Conservation (phyloP, 1,140 invertebrate genomes). For the Bombus waltoni region DNA sequence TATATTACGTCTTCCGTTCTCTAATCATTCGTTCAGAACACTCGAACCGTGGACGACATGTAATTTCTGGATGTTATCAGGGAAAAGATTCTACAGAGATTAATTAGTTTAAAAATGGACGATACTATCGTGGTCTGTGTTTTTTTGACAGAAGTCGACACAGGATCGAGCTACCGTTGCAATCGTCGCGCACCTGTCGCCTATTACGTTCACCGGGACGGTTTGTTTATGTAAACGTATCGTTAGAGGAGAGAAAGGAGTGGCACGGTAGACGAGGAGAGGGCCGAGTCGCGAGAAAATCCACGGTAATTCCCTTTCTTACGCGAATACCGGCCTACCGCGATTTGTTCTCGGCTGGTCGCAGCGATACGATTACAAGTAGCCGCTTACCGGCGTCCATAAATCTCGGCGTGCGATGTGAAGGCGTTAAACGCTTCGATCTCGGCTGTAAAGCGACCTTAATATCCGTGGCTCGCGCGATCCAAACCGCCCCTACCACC, state of each 20-base stretch:
- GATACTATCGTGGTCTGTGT: not conserved
- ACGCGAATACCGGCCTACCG: conserved; percentile 4
- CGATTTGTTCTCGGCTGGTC: conserved; percentile 33
- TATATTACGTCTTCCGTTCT: too few species aligned
- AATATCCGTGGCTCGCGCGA: conserved; percentile 4
- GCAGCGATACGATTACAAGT: conserved; percentile 54
- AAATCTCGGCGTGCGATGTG: conserved; percentile 50
- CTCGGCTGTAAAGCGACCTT: conserved; percentile 10
- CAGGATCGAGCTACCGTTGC: conserved; percentile 15
- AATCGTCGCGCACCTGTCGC: conserved; percentile 52
- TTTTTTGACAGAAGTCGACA: not conserved
- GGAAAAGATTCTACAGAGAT: not conserved
- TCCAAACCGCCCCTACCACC: conserved; percentile 31
- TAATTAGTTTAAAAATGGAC: not conserved
- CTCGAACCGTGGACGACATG: too few species aligned
- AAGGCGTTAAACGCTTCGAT: conserved; percentile 58
- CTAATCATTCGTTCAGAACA: not conserved
- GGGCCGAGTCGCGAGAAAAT: conserved; percentile 28
- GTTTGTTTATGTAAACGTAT: conserved; percentile 73
- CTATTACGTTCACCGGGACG: conserved; percentile 43
- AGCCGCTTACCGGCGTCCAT: conserved; percentile 50
- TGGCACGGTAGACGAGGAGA: not conserved
- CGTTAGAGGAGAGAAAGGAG: conserved; percentile 58
- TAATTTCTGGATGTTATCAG: too few species aligned
- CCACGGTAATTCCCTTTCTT: conserved; percentile 58